Evolutionary conservation across 2,888 invertebrate genomes (phyloP).

Genomic region (Neoascia interrupta): DNA sequence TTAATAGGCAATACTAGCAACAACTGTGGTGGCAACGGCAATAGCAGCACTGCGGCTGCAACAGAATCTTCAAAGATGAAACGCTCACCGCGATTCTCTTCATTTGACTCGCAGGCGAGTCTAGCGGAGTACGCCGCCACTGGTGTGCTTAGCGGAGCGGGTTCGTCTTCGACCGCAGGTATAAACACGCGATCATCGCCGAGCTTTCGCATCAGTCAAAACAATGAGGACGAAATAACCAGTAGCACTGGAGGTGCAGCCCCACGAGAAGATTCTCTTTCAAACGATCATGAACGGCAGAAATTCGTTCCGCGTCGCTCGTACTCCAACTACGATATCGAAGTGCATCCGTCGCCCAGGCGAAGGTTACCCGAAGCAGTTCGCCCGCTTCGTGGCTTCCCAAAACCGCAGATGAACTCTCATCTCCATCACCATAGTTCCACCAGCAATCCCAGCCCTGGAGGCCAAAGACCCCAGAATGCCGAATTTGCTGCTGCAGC

Average conservation of each 20-base stretch:
- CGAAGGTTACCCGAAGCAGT: constrained; percentile 40
- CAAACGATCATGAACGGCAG: constrained; percentile 68
- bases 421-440: constrained; percentile 41
- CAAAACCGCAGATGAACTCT: constrained; percentile 27
- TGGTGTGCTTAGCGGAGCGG: constrained; percentile 28
- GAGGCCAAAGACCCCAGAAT: constrained; percentile 59
- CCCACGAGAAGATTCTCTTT: constrained; percentile 25
- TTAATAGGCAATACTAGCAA: constrained; percentile 68
- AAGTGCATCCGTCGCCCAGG: constrained; percentile 71
- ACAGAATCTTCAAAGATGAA: constrained; percentile 77
- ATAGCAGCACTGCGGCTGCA: constrained; percentile 51
- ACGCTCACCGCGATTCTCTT: constrained; percentile 79
- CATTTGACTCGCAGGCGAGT: constrained; percentile 80
- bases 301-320: constrained; percentile 79
- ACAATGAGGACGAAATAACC: constrained; percentile 38
- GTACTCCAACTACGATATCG: constrained; percentile 79
- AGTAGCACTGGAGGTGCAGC: constrained; percentile 18
- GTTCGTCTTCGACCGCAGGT: constrained; percentile 69
- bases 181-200: constrained; percentile 66
- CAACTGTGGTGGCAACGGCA: constrained; percentile 53
- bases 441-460: constrained; percentile 42
- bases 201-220: constrained; percentile 56
- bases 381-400: constrained; percentile 54
- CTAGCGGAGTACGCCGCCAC: constrained; percentile 76
- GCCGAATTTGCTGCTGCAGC: constrained; percentile 77